Evolutionary conservation across 2,888 invertebrate genomes (phyloP).

Genomic region (Pterobdella sp.): DNA sequence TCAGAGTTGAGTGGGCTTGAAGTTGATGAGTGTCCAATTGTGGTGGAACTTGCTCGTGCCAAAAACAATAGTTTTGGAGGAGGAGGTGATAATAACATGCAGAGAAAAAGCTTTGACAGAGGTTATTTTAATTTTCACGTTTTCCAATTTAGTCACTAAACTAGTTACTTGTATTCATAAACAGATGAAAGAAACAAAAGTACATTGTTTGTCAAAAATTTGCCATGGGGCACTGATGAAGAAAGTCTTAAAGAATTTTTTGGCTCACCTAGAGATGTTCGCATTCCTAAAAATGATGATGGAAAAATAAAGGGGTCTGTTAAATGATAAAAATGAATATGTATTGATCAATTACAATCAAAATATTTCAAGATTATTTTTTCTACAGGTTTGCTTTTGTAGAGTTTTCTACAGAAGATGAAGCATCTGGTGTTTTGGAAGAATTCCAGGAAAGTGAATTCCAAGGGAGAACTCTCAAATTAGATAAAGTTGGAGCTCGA

Average conservation of each 20-base stretch:
- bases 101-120: not conserved
- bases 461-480: constrained; percentile 16
- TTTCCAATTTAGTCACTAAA: not conserved
- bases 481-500: constrained; percentile 10
- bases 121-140: not conserved
- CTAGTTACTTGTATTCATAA: not conserved
- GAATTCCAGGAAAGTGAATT: constrained; percentile 22
- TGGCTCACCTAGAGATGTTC: constrained; percentile 12
- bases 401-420: constrained; percentile 22
- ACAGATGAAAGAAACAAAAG: constrained; percentile 24
- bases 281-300: constrained; percentile 29
- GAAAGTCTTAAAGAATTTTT: constrained; percentile 26
- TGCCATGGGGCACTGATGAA: constrained; percentile 27
- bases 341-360: not conserved
- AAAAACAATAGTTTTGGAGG: not conserved
- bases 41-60: constrained; percentile 13
- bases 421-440: constrained; percentile 6
- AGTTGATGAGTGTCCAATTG: not conserved
- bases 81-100: not conserved
- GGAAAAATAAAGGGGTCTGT: constrained; percentile 28
- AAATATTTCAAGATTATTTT: not conserved
- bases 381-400: constrained; percentile 18
- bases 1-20: constrained; percentile 17
- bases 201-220: constrained; percentile 25
- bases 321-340: not conserved